Evolutionary conservation across 1,140 invertebrate genomes (phyloP).

Genomic region (Nomia melanderi): DNA sequence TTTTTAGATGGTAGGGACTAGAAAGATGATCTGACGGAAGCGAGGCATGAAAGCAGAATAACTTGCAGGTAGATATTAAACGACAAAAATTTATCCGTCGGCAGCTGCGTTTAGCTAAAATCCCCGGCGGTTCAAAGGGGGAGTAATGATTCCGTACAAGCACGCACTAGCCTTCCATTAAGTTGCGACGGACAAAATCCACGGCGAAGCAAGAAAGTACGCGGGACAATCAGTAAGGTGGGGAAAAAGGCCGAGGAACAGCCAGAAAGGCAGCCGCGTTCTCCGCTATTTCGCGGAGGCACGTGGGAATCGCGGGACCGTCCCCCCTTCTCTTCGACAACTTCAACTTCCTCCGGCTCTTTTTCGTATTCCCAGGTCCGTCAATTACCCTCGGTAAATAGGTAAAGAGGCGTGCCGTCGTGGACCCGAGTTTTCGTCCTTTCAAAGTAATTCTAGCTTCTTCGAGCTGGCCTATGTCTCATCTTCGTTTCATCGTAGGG

Average conservation of each 20-base stretch:
- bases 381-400: conserved; percentile 74
- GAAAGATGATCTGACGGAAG: too few species aligned
- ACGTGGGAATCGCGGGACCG: conserved; percentile 76
- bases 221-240: conserved; percentile 56
- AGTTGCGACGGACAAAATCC: conserved; percentile 49
- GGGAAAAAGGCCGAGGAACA: conserved; percentile 42
- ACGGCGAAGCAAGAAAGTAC: conserved; percentile 29
- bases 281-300: conserved; percentile 50
- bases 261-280: conserved; percentile 53
- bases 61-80: not conserved
- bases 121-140: conserved; percentile 41
- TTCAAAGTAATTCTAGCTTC: not conserved
- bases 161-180: conserved; percentile 60
- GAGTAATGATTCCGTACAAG: conserved; percentile 59
- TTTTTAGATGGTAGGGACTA: too few species aligned
- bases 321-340: conserved; percentile 38
- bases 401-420: conserved; percentile 64
- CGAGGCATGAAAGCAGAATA: not conserved
- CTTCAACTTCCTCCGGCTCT: conserved; percentile 29
- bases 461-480: not conserved
- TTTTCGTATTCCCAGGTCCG: not conserved
- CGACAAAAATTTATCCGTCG: conserved; percentile 1
- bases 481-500: too few species aligned
- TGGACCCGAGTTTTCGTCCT: conserved; percentile 10
- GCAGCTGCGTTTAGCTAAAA: conserved; percentile 52